Percentiles rank a stretch among this genome's conserved stretches.
Conservation (phyloP, 2,888 invertebrate species). For the Trachelus stipa region DNA sequence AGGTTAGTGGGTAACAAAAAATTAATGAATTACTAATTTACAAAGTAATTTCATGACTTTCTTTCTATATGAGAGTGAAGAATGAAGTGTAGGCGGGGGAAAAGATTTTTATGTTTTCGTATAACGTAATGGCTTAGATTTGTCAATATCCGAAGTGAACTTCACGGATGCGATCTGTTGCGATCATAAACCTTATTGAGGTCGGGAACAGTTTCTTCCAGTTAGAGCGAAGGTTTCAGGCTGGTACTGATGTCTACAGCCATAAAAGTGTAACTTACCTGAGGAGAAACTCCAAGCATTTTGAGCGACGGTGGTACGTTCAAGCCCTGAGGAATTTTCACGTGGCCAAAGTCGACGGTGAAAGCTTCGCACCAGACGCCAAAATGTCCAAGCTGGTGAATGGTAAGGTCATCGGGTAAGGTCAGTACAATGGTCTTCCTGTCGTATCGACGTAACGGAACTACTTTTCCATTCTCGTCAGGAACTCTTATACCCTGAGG, state of each 20-base stretch:
- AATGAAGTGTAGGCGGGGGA: not conserved
- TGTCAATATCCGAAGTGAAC: not conserved
- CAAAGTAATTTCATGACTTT: not conserved
- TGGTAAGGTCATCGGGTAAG: constrained; percentile 87
- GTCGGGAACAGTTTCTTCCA: not conserved
- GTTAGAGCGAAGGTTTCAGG: not conserved
- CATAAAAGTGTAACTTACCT: constrained; percentile 74
- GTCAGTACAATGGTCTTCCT: constrained; percentile 90
- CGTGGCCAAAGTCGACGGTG: constrained; percentile 92
- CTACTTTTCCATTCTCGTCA: constrained; percentile 90
- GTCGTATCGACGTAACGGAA: constrained; percentile 83
- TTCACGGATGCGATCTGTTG: not conserved
- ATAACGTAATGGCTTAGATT: not conserved
- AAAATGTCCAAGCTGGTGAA: constrained; percentile 93
- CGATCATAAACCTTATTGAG: not conserved
- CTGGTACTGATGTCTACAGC: not conserved
- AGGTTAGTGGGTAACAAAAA: not conserved
- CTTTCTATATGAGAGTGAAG: not conserved
- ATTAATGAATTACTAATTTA: not conserved
- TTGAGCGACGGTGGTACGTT: constrained; percentile 92
- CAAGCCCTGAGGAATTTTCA: constrained; percentile 77
- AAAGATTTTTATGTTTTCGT: not conserved
- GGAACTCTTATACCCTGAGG: constrained; percentile 87
- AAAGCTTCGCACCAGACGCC: constrained; percentile 95
- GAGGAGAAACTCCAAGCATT: constrained; percentile 93